Base-by-base conservation (phyloP, 2,113 vertebrate species). In the Xenopus borealis region DNA sequence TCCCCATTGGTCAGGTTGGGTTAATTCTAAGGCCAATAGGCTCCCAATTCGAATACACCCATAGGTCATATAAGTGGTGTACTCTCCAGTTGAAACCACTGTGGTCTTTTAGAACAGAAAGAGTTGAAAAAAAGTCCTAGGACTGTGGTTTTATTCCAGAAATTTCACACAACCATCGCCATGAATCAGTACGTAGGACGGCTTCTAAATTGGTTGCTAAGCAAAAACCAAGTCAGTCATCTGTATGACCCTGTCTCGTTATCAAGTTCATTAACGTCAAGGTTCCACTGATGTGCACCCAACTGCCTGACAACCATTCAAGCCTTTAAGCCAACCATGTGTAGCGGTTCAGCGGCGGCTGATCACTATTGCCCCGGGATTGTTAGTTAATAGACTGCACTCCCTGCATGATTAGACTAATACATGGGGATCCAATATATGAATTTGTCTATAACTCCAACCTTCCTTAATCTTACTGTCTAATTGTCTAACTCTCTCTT, bases 181-280 rank as follows among this genome's bases (percentile, higher is more conserved):
- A 69, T 58, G 57, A 45, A 72, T 72, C 50, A 66, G 16, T 16
- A 20, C 3, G 40, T 12, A 9, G 40, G n/a, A 58, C 45, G 62
- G 45, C 47, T 33, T 63, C 55, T n/a, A 11, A 30, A 62, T 20
- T 11, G 66, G 66, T 76, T 69, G 58, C 73, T 33, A 76, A 76
- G 50, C 73, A 69, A 52, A 27, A 67, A 55, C 19, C 11, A 27
- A 23, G 18, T 33, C 65, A 52, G 44, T 75, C n/a, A n/a, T 50
- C 65, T 68, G 45, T 68, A 50, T 23, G 14, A 11, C 44, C 16
- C 16, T 23, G 18, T 45, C 61, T 70, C 40, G 47, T 18, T 46
- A 57, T 69, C 27, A 30, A 53, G 33, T 69, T 55, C 27, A 75
- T 63, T 77, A 70, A 77, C 61, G 63, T 58, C 23, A 19, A 19